phyloP scores from a whole-genome alignment of 2,797 vertebrate species.

The Tinamus major region DNA sequence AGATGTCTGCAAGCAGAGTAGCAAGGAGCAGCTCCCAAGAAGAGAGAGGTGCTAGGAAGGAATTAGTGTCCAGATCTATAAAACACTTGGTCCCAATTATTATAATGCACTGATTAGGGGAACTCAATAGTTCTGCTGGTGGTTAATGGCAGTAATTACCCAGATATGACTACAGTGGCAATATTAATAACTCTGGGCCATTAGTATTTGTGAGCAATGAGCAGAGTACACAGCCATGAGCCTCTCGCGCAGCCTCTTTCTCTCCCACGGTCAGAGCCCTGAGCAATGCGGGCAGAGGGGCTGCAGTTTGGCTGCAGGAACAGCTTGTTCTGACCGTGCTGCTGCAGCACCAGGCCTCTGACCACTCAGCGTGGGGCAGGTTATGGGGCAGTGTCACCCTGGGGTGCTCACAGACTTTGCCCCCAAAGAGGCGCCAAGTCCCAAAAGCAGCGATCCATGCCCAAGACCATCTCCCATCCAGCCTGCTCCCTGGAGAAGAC shows the following conservation, averaged over 20 bases:
- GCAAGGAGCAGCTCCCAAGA: background rate
- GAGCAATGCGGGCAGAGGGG: background rate
- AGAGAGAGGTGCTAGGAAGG: constrained; percentile 48
- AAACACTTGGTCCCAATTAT: constrained; percentile 77
- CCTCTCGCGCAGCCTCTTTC: background rate
- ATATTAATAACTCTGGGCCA: constrained; percentile 74
- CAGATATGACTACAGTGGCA: constrained; percentile 69
- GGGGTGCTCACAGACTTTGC: background rate
- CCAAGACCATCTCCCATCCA: background rate
- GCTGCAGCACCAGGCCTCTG: background rate
- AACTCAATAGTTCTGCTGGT: constrained; percentile 73
- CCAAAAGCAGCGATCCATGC: background rate
- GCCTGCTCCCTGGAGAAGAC: background rate
- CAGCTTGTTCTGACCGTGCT: background rate
- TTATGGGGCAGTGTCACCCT: background rate
- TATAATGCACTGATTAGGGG: constrained; percentile 73
- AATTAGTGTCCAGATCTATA: constrained; percentile 71
- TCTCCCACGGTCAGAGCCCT: background rate
- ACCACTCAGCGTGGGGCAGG: too few species aligned
- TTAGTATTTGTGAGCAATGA: constrained; percentile 74
- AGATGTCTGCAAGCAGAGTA: background rate
- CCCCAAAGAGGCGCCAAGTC: background rate
- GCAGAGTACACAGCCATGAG: constrained; percentile 38
- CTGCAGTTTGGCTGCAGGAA: background rate
- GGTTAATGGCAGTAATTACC: constrained; percentile 74